Evolutionary conservation across 2,797 vertebrate genomes (phyloP).

Genomic region (Choloepus didactylus): DNA sequence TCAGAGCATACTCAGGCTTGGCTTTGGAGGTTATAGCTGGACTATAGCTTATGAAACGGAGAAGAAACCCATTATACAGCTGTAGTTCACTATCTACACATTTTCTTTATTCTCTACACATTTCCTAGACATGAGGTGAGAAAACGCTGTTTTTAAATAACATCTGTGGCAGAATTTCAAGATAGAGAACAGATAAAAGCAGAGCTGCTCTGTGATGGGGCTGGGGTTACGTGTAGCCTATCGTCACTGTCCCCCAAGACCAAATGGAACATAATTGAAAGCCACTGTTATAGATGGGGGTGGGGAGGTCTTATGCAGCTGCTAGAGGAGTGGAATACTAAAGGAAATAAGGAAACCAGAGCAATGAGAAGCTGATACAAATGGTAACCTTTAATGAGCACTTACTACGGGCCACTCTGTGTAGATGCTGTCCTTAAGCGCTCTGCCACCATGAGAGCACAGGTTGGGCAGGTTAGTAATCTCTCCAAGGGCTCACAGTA

Average conservation of each 20-base stretch:
- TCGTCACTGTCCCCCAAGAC: neutral
- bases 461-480: neutral
- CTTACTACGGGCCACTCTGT: fast-evolving
- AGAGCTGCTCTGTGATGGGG: neutral
- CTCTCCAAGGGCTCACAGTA: neutral
- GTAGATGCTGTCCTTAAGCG: neutral
- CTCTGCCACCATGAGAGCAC: neutral
- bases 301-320: neutral
- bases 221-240: neutral
- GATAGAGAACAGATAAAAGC: neutral
- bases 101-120: neutral
- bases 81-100: neutral
- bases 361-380: neutral
- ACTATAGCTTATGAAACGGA: neutral
- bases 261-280: fast-evolving
- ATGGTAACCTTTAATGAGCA: neutral
- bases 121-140: neutral
- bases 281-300: neutral
- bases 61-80: neutral
- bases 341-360: neutral
- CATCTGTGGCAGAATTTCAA: neutral
- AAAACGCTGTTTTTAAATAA: neutral
- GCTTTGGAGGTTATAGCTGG: neutral
- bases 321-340: neutral
- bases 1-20: neutral